A percentile compares a stretch with the other conserved stretches of the same genome.
These are phyloP conservation scores for Melanerpes formicivorus DNA, from an alignment of 2,113 vertebrate genomes.

Conservation along the genomic window DNA sequence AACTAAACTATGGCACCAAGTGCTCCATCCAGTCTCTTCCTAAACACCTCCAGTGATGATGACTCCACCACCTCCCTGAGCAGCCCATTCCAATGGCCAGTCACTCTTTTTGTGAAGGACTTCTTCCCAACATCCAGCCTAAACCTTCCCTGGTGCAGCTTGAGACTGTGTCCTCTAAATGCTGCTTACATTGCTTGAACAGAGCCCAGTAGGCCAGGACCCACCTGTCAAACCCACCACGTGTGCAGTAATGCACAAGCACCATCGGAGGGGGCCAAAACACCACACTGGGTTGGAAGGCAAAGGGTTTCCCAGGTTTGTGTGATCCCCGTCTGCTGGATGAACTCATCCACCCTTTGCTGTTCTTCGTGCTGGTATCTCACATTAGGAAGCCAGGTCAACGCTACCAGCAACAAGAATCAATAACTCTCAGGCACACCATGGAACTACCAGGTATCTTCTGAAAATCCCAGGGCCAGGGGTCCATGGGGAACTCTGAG, in stretches of 20 bases:
- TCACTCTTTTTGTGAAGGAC: too few species aligned
- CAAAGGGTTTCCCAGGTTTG: background rate
- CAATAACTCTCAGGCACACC: background rate
- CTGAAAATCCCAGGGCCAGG: background rate
- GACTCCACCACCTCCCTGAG: too few species aligned
- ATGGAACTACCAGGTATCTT: background rate
- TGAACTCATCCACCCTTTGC: background rate
- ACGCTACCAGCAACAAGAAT: background rate
- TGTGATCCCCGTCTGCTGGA: background rate
- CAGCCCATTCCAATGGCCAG: too few species aligned
- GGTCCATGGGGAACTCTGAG: background rate
- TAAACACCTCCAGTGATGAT: too few species aligned
- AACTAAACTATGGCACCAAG: too few species aligned
- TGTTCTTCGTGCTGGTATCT: background rate
- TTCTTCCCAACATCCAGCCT: too few species aligned
- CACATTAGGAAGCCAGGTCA: background rate
- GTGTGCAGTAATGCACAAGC: background rate
- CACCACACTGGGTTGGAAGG: background rate
- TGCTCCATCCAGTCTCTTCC: too few species aligned
- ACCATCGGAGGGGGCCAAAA: constrained; percentile 10
- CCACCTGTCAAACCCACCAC: background rate
- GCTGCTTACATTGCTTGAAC: background rate
- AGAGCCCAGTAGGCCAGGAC: background rate
- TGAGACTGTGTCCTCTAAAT: background rate
- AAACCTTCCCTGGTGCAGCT: too few species aligned